Base-by-base conservation (phyloP, 2,888 invertebrate genomes). In the Timema podura region DNA sequence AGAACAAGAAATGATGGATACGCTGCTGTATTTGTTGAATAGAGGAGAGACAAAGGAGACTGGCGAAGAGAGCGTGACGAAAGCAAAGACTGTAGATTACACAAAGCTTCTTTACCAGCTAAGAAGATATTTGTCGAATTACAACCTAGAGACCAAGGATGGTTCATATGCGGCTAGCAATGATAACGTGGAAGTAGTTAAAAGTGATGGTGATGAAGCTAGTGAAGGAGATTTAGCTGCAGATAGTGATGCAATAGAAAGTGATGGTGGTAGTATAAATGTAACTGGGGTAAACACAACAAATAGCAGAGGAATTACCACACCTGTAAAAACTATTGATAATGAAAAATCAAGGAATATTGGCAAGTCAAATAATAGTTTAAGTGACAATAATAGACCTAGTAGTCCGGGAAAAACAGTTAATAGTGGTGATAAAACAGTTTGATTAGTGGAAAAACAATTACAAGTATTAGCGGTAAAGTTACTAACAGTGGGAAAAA, bases 11-110 rank as follows among this genome's bases (percentile, higher is more conserved):
- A 67, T 73, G 73, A 86, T 88, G 45, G 87, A 86, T 76, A 88
- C 89, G 83, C 80, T 90, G 76, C 88, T 89, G 77, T 85, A 85
- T 80, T 89, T 89, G 82, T 82, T 90, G 79, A 87, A 85, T 76
- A 79, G 89, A 76, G 85, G 85, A 70, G 81, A 81, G 71, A 83
- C 85, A 30, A 80, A 81, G 68, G 74, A 75, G 57, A 74, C 74
- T 15, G 9, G 3, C 2, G 44, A 61, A 7, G 45, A 9, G 13
- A 16, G 61, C 68, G 70, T 16, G 45, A 13, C 46, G 69, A 11
- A 51, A 51, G 74, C 75, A 82, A 78, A 59, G 76, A 77, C 6
- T 16, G 81, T 86, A 73, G 87, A 89, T 73, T 86, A 88, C 74
- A 87, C 88, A 76, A 89, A 88, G 76, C 80, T 91, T 68, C 85